These are phyloP conservation scores for Drosophila fungiperda DNA, from an alignment of 2,888 invertebrate species.

Conservation along the genomic window DNA sequence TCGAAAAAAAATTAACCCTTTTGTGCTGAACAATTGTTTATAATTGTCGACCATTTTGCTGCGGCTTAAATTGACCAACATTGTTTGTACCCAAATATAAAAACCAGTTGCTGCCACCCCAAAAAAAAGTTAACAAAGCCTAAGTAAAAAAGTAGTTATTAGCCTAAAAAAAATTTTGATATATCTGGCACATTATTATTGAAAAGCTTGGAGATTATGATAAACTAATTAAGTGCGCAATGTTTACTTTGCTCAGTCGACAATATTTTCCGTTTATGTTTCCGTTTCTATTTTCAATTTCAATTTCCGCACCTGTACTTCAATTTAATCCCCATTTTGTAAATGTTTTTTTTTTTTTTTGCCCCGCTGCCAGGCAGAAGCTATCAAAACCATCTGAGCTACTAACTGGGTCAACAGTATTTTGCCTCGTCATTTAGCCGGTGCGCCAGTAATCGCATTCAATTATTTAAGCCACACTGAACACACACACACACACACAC, in stretches of 20 bases:
- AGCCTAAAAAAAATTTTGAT: not conserved
- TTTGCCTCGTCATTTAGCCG: conserved; percentile 55
- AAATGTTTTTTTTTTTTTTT: not conserved
- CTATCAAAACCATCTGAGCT: conserved; percentile 49
- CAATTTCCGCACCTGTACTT: conserved; percentile 75
- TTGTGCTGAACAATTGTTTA: conserved; percentile 50
- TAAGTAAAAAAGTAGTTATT: no score
- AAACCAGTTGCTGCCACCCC: conserved; percentile 15
- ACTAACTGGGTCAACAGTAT: conserved; percentile 73
- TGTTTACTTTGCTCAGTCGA: conserved; percentile 36
- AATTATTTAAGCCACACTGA: conserved; percentile 65
- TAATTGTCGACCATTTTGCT: conserved; percentile 58
- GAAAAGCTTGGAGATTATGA: conserved; percentile 23
- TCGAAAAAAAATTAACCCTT: conserved; percentile 16
- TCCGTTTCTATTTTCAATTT: conserved; percentile 41
- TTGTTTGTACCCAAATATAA: conserved; percentile 40
- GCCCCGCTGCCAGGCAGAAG: conserved; percentile 15
- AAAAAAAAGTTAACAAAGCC: not conserved
- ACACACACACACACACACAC: conserved; percentile 19
- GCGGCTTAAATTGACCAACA: conserved; percentile 30
- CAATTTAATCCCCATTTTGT: conserved; percentile 53
- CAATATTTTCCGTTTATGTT: conserved; percentile 55
- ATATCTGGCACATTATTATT: not conserved
- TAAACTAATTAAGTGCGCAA: conserved; percentile 52
- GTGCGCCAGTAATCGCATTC: conserved; percentile 68